Conservation (phyloP, 2,888 invertebrate genomes). For the Nomada lathburiana region DNA sequence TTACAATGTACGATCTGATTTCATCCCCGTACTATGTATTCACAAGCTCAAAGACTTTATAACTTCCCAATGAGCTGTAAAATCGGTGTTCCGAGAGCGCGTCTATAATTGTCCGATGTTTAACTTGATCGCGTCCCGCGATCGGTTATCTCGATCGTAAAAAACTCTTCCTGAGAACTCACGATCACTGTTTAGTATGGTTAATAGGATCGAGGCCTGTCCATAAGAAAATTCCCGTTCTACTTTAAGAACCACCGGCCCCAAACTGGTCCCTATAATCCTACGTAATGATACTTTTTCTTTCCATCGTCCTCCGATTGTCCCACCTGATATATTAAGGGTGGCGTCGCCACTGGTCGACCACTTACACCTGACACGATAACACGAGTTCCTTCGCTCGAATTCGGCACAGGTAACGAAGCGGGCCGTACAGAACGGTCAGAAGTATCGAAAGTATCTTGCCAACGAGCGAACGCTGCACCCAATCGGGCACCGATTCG, state of each 20-base stretch:
- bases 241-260: constrained; percentile 48
- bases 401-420: constrained; percentile 9
- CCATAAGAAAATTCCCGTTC: not conserved
- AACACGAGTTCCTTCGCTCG: constrained; percentile 13
- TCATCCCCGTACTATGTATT: constrained; percentile 12
- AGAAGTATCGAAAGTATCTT: not conserved
- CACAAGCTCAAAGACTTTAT: constrained; percentile 8
- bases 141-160: constrained; percentile 1
- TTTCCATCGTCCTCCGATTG: constrained; percentile 30
- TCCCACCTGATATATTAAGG: constrained; percentile 35
- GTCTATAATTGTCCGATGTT: not conserved
- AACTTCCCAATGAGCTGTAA: constrained; percentile 3
- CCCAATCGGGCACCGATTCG: constrained; percentile 1
- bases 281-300: constrained; percentile 31
- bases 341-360: not conserved
- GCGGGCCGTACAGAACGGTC: not conserved
- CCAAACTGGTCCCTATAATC: constrained; percentile 41
- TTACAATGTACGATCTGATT: not conserved
- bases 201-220: not conserved
- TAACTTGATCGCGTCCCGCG: not conserved
- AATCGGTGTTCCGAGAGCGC: not conserved
- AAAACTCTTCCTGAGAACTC: not conserved
- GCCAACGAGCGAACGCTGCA: constrained; percentile 23
- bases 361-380: not conserved
- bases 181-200: not conserved